Evolutionary conservation across 64 coral and sea anemone species (phyloP), one percentile per base, ranked within the genome.

Genomic region (Anthopleura sola): DNA sequence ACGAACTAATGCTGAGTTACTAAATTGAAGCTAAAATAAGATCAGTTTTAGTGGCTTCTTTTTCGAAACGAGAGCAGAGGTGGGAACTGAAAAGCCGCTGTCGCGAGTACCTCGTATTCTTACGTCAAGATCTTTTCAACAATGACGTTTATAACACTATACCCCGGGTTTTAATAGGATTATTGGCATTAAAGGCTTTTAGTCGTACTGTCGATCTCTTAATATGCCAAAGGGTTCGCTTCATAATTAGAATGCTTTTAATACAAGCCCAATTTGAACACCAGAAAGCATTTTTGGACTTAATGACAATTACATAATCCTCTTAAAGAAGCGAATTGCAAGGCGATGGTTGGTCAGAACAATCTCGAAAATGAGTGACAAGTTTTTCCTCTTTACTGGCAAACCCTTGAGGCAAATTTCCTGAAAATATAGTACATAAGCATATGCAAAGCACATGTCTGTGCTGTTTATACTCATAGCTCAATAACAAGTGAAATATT

Each of bases 201-300:
- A 71, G 26, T 17, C 28, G 20, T 32, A 71, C 66, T 71, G 66
- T 71, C 26, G 5, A 71, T 71, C 31, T 9, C 29, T 71, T 71
- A 71, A 71, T 71, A 14, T 71, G 66, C 66, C 28, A 34, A 33
- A 34, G 66, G 66, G 31, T 34, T 71, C 6, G n/a, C 12, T 71
- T 16, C 66, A 34, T 71, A 71, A 71, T 71, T 71, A 71, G 66
- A 71, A 71, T 71, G 66, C 66, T 71, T 71, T 71, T 71, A 71
- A 71, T 71, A 71, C 7, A 36, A 71, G 66, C 29, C 66, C 66
- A 5, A 16, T 36, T 71, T 34, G 13, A 71, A 71, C 66, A 34
- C 29, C 29, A 71, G 28, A 8, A 71, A 71, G 28, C 28, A 34
- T 71, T 28, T 71, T 71, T 32, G 66, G 29, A 15, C 31, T 71